Percentiles rank a stretch among this genome's conserved stretches.
These are phyloP conservation scores for Ptychochromis oligacanthus DNA, from an alignment of 2,113 vertebrate genomes.

Conservation along the genomic window DNA sequence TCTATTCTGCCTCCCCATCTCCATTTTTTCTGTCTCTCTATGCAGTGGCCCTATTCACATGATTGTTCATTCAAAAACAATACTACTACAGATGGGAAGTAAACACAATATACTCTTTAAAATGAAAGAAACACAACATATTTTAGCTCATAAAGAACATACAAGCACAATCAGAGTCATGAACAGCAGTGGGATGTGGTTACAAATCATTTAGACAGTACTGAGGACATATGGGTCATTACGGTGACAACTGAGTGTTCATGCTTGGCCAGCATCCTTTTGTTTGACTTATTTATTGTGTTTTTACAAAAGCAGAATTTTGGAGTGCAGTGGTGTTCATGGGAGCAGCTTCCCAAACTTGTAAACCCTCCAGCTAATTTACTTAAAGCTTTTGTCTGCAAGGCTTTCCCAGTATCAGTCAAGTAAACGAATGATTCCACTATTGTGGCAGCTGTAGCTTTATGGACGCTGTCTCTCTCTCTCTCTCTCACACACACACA, in stretches of 20 bases:
- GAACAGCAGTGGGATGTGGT: not conserved
- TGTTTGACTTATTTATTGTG: not conserved
- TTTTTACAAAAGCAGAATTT: constrained; percentile 32
- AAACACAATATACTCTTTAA: not conserved
- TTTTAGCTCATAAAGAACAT: not conserved
- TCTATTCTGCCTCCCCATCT: constrained; percentile 12
- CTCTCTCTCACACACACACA: not conserved
- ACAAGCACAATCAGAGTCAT: not conserved
- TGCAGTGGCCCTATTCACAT: not conserved
- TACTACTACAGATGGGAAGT: not conserved
- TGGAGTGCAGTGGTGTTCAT: not conserved
- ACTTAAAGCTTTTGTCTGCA: constrained; percentile 55
- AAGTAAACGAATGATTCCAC: constrained; percentile 41
- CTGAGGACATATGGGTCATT: constrained; percentile 13
- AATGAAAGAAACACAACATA: not conserved
- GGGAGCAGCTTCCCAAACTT: constrained; percentile 40
- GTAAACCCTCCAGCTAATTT: constrained; percentile 54
- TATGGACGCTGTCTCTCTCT: not conserved
- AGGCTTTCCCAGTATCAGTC: constrained; percentile 44
- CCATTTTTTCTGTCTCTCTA: constrained; percentile 4
- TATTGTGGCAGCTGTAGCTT: constrained; percentile 5
- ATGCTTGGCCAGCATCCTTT: constrained; percentile 1
- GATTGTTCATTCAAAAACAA: constrained; percentile 5
- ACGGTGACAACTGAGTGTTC: not conserved
- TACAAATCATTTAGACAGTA: not conserved